Conservation (phyloP, 2,113 vertebrate species). For the Tychaedon coryphoeus region DNA sequence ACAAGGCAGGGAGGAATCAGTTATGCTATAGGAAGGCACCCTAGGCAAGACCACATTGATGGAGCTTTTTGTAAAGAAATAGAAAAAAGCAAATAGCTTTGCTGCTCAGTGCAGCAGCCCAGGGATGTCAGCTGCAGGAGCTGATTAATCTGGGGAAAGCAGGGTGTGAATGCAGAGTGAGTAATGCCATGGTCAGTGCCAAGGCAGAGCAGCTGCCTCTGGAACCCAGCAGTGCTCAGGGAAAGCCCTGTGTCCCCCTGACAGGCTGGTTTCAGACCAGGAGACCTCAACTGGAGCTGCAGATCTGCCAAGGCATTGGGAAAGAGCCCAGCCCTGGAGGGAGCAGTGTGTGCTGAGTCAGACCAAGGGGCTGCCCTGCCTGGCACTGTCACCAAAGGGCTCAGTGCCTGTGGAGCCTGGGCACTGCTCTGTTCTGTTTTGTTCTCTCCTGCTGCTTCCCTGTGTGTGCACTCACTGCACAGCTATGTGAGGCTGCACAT, state of each 20-base stretch:
- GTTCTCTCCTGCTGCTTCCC: rapidly evolving
- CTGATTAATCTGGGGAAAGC: background rate
- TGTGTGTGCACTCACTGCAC: background rate
- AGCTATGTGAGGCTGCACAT: background rate
- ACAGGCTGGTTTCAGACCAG: background rate
- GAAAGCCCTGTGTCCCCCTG: too few species aligned
- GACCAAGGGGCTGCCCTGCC: background rate
- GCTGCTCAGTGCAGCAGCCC: background rate
- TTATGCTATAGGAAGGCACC: background rate
- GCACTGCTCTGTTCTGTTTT: background rate
- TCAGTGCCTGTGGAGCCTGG: background rate
- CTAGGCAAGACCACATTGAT: background rate
- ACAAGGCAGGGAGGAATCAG: background rate
- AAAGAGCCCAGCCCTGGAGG: background rate
- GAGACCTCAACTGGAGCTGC: background rate
- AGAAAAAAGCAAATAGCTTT: background rate
- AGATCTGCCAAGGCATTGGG: background rate
- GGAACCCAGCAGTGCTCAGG: too few species aligned
- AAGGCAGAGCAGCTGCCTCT: background rate
- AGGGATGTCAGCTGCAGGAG: background rate
- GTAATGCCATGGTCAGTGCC: background rate
- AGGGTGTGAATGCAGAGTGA: background rate
- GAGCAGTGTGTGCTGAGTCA: background rate
- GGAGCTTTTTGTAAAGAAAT: background rate
- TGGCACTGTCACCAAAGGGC: background rate